phyloP scores from a whole-genome alignment of 2,113 vertebrate genomes.

The Tenrec ecaudatus region DNA sequence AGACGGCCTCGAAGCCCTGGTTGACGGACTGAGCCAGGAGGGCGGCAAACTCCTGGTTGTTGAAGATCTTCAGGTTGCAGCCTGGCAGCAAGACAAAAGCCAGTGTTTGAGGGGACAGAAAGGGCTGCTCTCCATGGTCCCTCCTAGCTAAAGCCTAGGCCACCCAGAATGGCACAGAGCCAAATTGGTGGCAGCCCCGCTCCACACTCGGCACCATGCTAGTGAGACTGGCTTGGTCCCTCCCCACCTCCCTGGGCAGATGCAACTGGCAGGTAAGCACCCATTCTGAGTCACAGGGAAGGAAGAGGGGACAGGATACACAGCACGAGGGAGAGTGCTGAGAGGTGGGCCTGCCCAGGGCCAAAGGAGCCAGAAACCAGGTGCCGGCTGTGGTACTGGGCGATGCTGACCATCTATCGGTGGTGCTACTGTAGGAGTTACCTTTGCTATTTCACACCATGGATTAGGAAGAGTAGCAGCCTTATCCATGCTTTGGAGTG shows the following conservation, averaged over 20 bases:
- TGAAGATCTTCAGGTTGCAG: constrained; percentile 99
- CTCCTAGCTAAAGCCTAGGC: not conserved
- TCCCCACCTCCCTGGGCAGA: not conserved
- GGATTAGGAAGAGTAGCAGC: too few species aligned
- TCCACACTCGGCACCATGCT: fast-evolving
- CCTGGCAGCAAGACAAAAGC: constrained; percentile 84
- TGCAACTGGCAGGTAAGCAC: not conserved
- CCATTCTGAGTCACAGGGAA: fast-evolving
- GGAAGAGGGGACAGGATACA: not conserved
- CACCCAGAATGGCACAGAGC: not conserved
- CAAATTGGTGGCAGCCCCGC: fast-evolving
- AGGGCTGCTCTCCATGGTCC: fast-evolving
- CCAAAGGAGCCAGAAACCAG: not conserved
- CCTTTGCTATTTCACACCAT: too few species aligned
- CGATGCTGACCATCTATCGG: not conserved
- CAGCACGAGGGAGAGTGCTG: too few species aligned
- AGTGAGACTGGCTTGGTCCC: not conserved
- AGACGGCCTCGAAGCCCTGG: constrained; percentile 98
- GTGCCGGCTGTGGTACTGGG: fast-evolving
- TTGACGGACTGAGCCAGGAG: constrained; percentile 98
- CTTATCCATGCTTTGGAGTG: too few species aligned
- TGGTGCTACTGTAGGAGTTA: too few species aligned
- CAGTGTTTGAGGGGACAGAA: fast-evolving
- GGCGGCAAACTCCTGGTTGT: constrained; percentile 99
- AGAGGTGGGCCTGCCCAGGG: not conserved